Conservation (phyloP, 2,888 invertebrate species). For the Drosophila putrida region DNA sequence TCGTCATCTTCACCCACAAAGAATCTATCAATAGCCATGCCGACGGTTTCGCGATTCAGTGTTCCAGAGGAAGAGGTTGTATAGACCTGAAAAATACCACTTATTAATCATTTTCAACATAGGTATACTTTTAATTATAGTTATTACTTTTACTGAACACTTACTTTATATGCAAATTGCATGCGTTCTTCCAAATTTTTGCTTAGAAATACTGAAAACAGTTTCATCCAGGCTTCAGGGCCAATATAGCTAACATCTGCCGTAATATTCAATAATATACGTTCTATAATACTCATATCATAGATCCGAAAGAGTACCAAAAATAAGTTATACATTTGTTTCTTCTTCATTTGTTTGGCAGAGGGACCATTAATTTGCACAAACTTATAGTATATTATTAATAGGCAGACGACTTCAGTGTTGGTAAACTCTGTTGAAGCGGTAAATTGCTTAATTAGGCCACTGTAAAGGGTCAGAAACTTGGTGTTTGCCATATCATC, state of each 20-base stretch:
- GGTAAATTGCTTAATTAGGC: slow-evolving; percentile 87
- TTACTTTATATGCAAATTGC: slow-evolving; percentile 88
- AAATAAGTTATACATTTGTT: slow-evolving; percentile 88
- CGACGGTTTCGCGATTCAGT: slow-evolving; percentile 90
- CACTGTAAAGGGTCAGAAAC: slow-evolving; percentile 88
- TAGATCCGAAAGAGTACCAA: slow-evolving; percentile 90
- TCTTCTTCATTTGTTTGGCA: slow-evolving; percentile 85
- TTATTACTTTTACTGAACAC: background rate
- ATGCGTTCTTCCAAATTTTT: slow-evolving; percentile 90
- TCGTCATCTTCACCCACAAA: slow-evolving; percentile 88
- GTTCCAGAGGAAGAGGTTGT: slow-evolving; percentile 89
- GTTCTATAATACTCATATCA: slow-evolving; percentile 89
- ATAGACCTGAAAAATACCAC: slow-evolving; percentile 85
- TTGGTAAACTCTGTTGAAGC: slow-evolving; percentile 85
- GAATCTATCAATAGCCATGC: slow-evolving; percentile 85
- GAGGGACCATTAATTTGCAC: slow-evolving; percentile 85
- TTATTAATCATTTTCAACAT: too few species aligned
- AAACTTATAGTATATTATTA: slow-evolving; percentile 86
- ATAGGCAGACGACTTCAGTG: slow-evolving; percentile 87
- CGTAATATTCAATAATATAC: slow-evolving; percentile 88
- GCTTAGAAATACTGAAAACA: slow-evolving; percentile 90
- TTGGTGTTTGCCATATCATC: slow-evolving; percentile 89
- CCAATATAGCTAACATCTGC: slow-evolving; percentile 85
- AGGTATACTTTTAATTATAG: too few species aligned
- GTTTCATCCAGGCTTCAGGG: slow-evolving; percentile 89